A percentile compares a stretch with the other conserved stretches of the same genome.
Conservation (phyloP, 2,888 invertebrate genomes). For the Merodon equestris region DNA sequence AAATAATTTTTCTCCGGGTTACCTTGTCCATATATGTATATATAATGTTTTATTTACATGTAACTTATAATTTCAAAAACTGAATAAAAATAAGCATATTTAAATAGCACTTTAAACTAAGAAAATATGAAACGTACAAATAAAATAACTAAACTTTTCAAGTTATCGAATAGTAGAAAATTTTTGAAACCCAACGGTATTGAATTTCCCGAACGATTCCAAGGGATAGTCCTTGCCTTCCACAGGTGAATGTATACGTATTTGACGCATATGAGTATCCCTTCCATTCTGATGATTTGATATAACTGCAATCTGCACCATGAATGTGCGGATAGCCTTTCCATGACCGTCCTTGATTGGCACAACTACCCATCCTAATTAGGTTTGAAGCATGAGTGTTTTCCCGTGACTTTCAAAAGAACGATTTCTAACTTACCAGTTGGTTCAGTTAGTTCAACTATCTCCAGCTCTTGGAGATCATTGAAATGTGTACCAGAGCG, state of each 20-base stretch:
- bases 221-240: constrained; percentile 81
- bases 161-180: constrained; percentile 87
- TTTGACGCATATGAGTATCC: constrained; percentile 98
- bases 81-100: no score
- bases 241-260: constrained; percentile 94
- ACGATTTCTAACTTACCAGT: constrained; percentile 80
- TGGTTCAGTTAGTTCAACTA: constrained; percentile 95
- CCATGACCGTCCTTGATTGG: constrained; percentile 93
- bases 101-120: no score
- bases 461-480: constrained; percentile 97
- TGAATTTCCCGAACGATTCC: constrained; percentile 88
- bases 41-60: no score
- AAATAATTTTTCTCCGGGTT: no score
- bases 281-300: constrained; percentile 99
- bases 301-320: constrained; percentile 97
- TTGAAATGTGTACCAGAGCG: constrained; percentile 97
- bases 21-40: no score
- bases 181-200: constrained; percentile 89
- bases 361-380: constrained; percentile 94
- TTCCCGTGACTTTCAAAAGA: no score
- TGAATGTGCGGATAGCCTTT: constrained; percentile 94
- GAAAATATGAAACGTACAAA: background rate
- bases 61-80: no score
- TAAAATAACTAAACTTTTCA: background rate
- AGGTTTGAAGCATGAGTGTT: no score